These are phyloP conservation scores for Lycocerus yunnanus DNA, from an alignment of 2,888 invertebrate genomes.

Conservation along the genomic window DNA sequence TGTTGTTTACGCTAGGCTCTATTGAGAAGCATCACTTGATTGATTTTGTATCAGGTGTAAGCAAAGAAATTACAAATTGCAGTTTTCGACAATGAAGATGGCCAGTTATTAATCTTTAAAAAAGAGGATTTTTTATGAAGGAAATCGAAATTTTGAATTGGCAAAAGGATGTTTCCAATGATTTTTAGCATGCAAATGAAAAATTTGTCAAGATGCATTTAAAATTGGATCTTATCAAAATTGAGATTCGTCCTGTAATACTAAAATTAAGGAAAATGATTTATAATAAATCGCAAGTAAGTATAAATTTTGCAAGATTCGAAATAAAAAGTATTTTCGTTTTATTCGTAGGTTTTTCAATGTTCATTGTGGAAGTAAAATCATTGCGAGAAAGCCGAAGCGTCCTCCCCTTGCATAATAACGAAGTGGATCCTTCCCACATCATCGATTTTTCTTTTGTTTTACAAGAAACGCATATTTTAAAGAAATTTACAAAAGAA, in stretches of 20 bases:
- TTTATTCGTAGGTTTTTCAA: not conserved
- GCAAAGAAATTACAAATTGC: not conserved
- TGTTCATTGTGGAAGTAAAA: not conserved
- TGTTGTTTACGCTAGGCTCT: not conserved
- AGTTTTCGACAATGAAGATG: not conserved
- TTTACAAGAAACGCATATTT: not conserved
- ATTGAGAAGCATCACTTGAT: not conserved
- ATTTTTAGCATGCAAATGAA: not conserved
- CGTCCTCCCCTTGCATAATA: not conserved
- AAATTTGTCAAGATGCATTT: not conserved
- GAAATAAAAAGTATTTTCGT: not conserved
- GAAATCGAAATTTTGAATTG: too few species aligned
- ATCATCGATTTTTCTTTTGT: slow-evolving; percentile 10
- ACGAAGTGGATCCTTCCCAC: not conserved
- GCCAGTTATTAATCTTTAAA: not conserved
- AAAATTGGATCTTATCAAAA: not conserved
- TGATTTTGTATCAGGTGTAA: not conserved
- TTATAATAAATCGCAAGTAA: not conserved
- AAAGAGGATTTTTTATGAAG: not conserved
- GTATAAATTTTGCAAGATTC: not conserved
- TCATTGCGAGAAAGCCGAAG: not conserved
- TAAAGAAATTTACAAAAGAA: not conserved
- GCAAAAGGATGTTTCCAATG: not conserved
- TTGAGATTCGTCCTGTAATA: too few species aligned
- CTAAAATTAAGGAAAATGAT: not conserved